Base-by-base conservation (phyloP, 2,888 invertebrate genomes). In the Falcaria lacertinaria region DNA sequence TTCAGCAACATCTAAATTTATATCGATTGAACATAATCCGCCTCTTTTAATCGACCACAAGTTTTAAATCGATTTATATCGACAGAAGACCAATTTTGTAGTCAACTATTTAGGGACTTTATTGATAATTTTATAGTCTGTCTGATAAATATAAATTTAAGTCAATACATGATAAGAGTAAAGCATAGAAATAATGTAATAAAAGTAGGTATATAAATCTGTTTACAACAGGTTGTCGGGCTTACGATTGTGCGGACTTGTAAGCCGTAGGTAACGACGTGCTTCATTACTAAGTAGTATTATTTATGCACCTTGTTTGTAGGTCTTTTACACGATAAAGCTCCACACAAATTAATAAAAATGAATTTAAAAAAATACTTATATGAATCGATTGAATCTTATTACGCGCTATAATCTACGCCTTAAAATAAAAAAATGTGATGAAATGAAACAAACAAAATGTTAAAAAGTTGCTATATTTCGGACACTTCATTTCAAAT, bases 391-490 rank as follows among this genome's bases (percentile, higher is more conserved):
- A 11, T 43, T 43, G 39, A 36, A 43, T 35, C 35, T n/a, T n/a
- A n/a, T n/a, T n/a, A n/a, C n/a, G n/a, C n/a, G n/a, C n/a, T n/a
- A n/a, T n/a, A n/a, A n/a, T n/a, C n/a, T n/a, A n/a, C n/a, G n/a
- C n/a, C n/a, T n/a, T n/a, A n/a, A n/a, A n/a, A n/a, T n/a, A n/a
- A n/a, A n/a, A n/a, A n/a, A n/a, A n/a, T n/a, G n/a, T n/a, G n/a
- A 25, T 35, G 14, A 53, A 80, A 74, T 68, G 59, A 84, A 78
- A 79, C 60, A 48, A 58, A 33, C 13, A 19, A 34, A 15, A 57
- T 49, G 55, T 68, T 66, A 72, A 69, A 79, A 79, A 75, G 67
- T 76, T 74, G 60, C 74, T 86, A 73, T 84, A 84, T 77, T 83
- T 75, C 64, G 60, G 68, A 61, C 19, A 61, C 64, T 73, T 57